Evolutionary conservation across 2,113 vertebrate species (phyloP).

Genomic region (Herpetotheres cachinnans): DNA sequence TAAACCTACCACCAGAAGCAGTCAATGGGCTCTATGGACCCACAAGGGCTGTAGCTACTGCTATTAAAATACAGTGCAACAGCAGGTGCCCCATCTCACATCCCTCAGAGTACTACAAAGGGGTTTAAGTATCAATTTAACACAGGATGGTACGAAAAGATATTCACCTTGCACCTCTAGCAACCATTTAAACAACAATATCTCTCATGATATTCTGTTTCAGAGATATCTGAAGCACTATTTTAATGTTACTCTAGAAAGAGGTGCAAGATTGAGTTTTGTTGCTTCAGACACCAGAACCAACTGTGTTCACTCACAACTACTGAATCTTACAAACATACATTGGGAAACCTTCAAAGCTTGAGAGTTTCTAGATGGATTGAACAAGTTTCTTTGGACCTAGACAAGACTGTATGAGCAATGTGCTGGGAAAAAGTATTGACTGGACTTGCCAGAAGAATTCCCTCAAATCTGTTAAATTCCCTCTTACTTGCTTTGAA

Average conservation of each 20-base stretch:
- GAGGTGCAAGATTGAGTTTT: not conserved
- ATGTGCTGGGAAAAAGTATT: not conserved
- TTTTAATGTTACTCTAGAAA: not conserved
- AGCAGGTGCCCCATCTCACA: not conserved
- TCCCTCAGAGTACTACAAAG: not conserved
- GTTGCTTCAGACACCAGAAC: not conserved
- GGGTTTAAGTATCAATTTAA: not conserved
- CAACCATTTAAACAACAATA: not conserved
- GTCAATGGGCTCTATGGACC: not conserved
- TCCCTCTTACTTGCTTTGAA: not conserved
- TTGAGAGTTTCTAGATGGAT: not conserved
- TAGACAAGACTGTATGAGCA: not conserved
- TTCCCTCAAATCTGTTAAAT: not conserved
- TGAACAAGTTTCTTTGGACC: not conserved
- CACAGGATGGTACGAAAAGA: not conserved
- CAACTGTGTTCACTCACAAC: not conserved
- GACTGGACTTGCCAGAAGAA: not conserved
- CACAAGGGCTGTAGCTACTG: not conserved
- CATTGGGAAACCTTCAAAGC: not conserved
- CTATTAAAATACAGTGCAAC: not conserved
- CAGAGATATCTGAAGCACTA: not conserved
- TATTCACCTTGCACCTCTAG: not conserved
- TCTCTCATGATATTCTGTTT: not conserved
- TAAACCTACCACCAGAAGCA: not conserved
- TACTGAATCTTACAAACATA: not conserved